These are phyloP conservation scores for Polylopha cassiicola DNA, from an alignment of 2,888 invertebrate species.

Conservation along the genomic window DNA sequence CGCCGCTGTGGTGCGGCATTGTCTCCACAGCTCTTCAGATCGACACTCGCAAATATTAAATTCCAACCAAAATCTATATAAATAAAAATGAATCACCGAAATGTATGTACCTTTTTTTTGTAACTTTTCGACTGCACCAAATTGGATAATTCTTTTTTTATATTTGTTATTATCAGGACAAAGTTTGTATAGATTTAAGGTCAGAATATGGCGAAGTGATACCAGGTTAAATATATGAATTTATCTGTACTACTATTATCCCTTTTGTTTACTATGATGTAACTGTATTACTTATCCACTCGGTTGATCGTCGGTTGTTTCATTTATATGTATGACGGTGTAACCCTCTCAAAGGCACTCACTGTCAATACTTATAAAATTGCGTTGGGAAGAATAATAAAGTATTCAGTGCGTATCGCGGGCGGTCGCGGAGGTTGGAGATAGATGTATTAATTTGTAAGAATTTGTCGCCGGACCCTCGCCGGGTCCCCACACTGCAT, in stretches of 20 bases:
- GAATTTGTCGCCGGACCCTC: slow-evolving; percentile 75
- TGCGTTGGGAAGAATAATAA: slow-evolving; percentile 55
- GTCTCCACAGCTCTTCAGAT: slow-evolving; percentile 35
- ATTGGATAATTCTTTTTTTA: too few species aligned
- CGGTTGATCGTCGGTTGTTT: slow-evolving; percentile 6
- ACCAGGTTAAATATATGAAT: too few species aligned
- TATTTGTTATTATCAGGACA: too few species aligned
- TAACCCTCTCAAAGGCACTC: slow-evolving; percentile 36
- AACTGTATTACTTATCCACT: slow-evolving; percentile 5
- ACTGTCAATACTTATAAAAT: slow-evolving; percentile 48
- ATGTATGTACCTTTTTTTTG: too few species aligned
- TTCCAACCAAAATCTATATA: slow-evolving; percentile 18
- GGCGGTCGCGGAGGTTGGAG: slow-evolving; percentile 52
- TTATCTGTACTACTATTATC: slow-evolving; percentile 12
- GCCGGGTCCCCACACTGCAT: slow-evolving; percentile 39
- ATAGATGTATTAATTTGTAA: slow-evolving; percentile 77
- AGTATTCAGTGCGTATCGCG: slow-evolving; percentile 69
- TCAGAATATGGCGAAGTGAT: too few species aligned
- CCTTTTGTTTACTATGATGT: slow-evolving; percentile 18
- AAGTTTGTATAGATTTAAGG: too few species aligned
- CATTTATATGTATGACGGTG: slow-evolving; percentile 23
- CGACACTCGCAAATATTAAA: slow-evolving; percentile 27
- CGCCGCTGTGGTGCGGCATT: slow-evolving; percentile 45
- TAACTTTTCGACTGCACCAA: too few species aligned
- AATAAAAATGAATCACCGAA: too few species aligned